Evolutionary conservation across 2,797 vertebrate genomes (phyloP).

Genomic region (Argentina silus): DNA sequence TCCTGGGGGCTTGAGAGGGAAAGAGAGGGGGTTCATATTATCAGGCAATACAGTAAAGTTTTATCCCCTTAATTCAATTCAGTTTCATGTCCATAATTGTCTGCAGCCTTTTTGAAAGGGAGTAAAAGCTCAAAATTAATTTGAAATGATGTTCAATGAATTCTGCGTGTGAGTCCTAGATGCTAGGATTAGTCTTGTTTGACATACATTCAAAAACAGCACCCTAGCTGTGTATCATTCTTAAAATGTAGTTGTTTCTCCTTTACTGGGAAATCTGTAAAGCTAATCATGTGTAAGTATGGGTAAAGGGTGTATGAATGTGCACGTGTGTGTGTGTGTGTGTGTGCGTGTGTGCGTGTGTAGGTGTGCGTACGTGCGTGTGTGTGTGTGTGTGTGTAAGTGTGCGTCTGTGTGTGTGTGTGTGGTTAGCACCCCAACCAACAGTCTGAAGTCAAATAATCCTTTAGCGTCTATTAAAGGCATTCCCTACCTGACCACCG

Average conservation of each 20-base stretch:
- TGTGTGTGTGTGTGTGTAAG: no score
- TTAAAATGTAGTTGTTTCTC: no score
- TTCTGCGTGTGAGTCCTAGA: slow-evolving; percentile 17
- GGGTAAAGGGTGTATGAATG: background rate
- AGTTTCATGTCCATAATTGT: slow-evolving; percentile 25
- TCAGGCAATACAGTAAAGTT: background rate
- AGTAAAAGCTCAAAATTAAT: slow-evolving; percentile 32
- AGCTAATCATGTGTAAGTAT: background rate
- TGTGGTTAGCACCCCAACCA: no score
- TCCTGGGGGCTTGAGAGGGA: background rate
- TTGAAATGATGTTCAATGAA: slow-evolving; percentile 30
- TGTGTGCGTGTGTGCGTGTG: slow-evolving; percentile 24
- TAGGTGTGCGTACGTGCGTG: background rate
- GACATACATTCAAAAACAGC: no score
- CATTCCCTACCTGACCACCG: no score
- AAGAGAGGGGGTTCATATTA: slow-evolving; percentile 1
- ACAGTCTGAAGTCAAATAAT: no score
- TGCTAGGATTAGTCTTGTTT: background rate
- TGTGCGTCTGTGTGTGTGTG: no score
- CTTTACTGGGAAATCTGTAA: no score
- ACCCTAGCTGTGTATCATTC: no score
- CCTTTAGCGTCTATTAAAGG: no score
- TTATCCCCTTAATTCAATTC: slow-evolving; percentile 22
- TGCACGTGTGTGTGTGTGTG: slow-evolving; percentile 6
- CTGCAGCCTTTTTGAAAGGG: slow-evolving; percentile 24